These are phyloP conservation scores for Archips crataeganus DNA, from an alignment of 2,888 invertebrate species.

Conservation along the genomic window DNA sequence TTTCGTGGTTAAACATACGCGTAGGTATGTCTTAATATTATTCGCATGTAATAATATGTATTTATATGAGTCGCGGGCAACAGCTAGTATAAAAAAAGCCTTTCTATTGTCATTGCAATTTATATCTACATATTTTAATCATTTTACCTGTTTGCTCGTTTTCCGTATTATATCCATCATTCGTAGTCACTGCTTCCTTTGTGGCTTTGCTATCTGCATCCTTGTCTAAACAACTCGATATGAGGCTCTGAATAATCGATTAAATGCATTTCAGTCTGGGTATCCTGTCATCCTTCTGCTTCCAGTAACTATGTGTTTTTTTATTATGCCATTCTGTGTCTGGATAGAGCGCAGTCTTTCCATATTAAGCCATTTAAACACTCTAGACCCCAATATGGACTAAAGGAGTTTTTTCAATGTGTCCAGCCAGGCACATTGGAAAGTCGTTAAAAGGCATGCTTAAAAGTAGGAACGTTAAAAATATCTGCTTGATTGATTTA, in stretches of 20 bases:
- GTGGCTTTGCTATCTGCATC: neutral
- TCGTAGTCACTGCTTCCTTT: neutral
- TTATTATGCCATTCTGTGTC: neutral
- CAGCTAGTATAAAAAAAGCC: too few species aligned
- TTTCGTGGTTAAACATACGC: too few species aligned
- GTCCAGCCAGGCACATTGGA: neutral
- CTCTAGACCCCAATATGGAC: neutral
- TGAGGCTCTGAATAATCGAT: neutral
- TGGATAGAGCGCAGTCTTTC: neutral
- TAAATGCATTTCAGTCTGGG: neutral
- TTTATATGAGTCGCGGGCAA: too few species aligned
- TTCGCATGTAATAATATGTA: too few species aligned
- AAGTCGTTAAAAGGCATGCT: neutral
- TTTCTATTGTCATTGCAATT: neutral
- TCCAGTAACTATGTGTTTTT: neutral
- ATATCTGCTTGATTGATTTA: too few species aligned
- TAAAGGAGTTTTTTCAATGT: neutral
- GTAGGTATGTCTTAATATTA: too few species aligned
- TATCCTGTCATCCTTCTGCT: neutral
- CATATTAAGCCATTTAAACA: slow-evolving; percentile 1
- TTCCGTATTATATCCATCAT: neutral
- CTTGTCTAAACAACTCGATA: neutral
- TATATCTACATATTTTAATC: neutral
- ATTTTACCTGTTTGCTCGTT: neutral
- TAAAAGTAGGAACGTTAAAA: neutral